A percentile compares a stretch with the other conserved stretches of the same genome.
Conservation (phyloP, 1,140 invertebrate genomes). For the Panagrolaimus sp. region DNA sequence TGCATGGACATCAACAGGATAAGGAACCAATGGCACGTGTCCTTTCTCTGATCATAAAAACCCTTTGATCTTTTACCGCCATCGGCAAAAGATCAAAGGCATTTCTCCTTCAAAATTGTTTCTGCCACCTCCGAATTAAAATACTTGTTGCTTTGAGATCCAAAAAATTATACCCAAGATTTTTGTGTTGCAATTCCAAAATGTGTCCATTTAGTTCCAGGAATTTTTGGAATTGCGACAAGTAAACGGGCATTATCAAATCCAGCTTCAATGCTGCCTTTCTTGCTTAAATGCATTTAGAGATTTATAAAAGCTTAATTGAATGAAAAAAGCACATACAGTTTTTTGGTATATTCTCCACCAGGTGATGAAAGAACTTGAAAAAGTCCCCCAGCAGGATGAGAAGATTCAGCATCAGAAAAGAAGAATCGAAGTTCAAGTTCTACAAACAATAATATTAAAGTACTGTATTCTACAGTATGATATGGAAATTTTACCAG, state of each 20-base stretch:
- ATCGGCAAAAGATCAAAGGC: no score
- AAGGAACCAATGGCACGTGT: no score
- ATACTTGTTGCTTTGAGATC: no score
- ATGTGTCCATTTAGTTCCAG: constrained; percentile 2
- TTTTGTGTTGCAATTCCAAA: constrained; percentile 11
- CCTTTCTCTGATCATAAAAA: no score
- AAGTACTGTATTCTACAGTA: background rate
- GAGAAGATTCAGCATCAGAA: constrained; percentile 13
- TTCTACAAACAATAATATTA: background rate
- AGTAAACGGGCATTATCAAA: constrained; percentile 5
- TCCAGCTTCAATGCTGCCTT: background rate
- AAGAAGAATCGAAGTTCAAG: constrained; percentile 8
- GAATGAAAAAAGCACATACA: no score
- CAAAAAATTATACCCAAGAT: background rate
- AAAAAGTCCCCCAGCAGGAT: constrained; percentile 18
- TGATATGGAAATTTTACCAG: constrained; percentile 21
- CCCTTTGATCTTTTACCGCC: no score
- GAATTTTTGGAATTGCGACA: constrained; percentile 16
- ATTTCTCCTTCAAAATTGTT: no score
- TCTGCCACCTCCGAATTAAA: no score
- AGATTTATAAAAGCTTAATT: no score
- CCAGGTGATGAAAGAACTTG: constrained; percentile 11
- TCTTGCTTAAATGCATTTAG: background rate
- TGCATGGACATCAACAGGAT: no score
- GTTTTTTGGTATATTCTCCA: constrained; percentile 8